Evolutionary conservation across 1,140 invertebrate species (phyloP).

Genomic region (Leptoteleia sp.): DNA sequence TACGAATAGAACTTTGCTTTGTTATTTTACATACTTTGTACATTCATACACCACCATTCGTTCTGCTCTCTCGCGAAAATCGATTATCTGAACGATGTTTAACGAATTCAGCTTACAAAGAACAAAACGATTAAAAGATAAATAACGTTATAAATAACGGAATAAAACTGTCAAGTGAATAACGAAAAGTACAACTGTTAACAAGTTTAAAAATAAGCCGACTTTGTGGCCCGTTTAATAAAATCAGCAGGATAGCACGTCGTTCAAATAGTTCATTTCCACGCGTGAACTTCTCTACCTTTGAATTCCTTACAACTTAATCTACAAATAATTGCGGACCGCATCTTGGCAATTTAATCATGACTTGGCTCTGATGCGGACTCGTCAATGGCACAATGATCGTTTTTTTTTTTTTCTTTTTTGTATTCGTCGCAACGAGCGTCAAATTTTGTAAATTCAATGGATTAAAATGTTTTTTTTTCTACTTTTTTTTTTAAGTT

Average conservation of each 20-base stretch:
- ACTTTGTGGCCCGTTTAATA: no score
- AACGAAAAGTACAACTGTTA: no score
- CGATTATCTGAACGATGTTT: slow-evolving; percentile 12
- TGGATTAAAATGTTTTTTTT: neutral
- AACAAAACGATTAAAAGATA: neutral
- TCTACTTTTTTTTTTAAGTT: neutral
- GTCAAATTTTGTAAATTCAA: slow-evolving; percentile 6
- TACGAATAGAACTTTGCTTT: slow-evolving; percentile 22
- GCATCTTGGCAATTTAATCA: slow-evolving; percentile 44
- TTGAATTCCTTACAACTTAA: slow-evolving; percentile 28
- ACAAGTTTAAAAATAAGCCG: no score
- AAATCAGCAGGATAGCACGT: no score
- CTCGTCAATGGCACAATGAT: slow-evolving; percentile 70
- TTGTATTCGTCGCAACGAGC: slow-evolving; percentile 10
- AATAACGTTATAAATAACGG: neutral
- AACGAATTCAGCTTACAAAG: neutral
- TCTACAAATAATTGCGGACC: slow-evolving; percentile 39
- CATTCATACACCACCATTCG: slow-evolving; percentile 40
- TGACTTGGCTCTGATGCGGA: slow-evolving; percentile 64
- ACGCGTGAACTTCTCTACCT: neutral
- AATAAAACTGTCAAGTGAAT: neutral
- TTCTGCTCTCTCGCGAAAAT: slow-evolving; percentile 7
- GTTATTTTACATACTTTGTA: slow-evolving; percentile 46
- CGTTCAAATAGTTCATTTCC: slow-evolving; percentile 26
- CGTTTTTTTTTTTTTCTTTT: slow-evolving; percentile 11